Conservation (phyloP, 2,888 invertebrate genomes). For the Cerceris ruficornis region DNA sequence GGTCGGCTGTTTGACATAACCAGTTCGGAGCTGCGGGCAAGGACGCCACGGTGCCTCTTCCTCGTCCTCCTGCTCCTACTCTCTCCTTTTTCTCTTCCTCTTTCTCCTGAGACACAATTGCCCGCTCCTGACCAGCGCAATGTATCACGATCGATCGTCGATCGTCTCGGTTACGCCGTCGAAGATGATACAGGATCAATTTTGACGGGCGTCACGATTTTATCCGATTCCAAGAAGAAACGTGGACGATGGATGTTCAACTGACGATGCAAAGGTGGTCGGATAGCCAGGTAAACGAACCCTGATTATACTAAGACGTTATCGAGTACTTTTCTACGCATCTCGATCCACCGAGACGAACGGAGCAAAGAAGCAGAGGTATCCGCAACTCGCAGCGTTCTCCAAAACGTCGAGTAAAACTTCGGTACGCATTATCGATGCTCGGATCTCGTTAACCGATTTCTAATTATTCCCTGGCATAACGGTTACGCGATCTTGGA, state of each 20-base stretch:
- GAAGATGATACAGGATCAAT: neutral
- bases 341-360: no score
- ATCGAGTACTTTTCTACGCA: no score
- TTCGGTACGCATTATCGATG: no score
- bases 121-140: conserved; percentile 66
- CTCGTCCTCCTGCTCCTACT: conserved; percentile 6
- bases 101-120: conserved; percentile 59
- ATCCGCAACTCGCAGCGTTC: no score
- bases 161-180: conserved; percentile 49
- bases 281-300: neutral
- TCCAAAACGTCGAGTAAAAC: no score
- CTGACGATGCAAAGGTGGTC: neutral
- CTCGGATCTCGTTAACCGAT: no score
- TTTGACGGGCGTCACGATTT: neutral
- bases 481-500: no score
- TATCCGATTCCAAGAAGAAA: no score
- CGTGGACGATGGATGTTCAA: no score
- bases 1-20: conserved; percentile 67
- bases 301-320: no score
- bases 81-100: conserved; percentile 21
- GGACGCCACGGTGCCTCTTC: conserved; percentile 48
- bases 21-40: conserved; percentile 70
- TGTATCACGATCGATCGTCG: conserved; percentile 42
- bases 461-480: no score
- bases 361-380: no score